These are phyloP conservation scores for Pollenia labialis DNA, from an alignment of 2,888 invertebrate genomes.

Conservation along the genomic window DNA sequence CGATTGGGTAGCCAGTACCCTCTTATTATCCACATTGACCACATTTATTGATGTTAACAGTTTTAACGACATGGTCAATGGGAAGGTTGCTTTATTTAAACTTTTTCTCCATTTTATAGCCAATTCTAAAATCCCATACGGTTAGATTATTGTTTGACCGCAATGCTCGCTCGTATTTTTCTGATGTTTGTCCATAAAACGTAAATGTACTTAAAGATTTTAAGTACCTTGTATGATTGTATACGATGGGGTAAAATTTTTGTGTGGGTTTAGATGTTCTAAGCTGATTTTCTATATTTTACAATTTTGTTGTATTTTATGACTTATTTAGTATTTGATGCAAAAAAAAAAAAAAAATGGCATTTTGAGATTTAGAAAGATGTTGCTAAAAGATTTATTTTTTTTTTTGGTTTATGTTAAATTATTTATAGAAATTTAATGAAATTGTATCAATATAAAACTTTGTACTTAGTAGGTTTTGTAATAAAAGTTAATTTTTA, in stretches of 20 bases:
- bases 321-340: not conserved
- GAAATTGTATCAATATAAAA: too few relatives aligned
- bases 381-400: too few relatives aligned
- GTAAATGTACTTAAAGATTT: slow-evolving; percentile 5
- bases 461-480: too few relatives aligned
- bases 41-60: slow-evolving; percentile 68
- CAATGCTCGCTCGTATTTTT: not conserved
- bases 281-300: not conserved
- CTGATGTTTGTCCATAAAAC: not conserved
- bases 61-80: slow-evolving; percentile 68
- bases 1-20: slow-evolving; percentile 1
- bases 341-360: too few relatives aligned
- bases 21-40: slow-evolving; percentile 49
- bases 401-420: too few relatives aligned
- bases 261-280: too few relatives aligned
- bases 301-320: not conserved
- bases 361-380: too few relatives aligned
- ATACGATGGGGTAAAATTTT: not conserved
- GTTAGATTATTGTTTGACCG: not conserved
- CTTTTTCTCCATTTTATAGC: not conserved
- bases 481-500: too few relatives aligned
- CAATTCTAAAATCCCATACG: not conserved
- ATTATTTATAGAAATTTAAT: too few relatives aligned
- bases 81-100: slow-evolving; percentile 34
- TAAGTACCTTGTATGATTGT: not conserved